These are phyloP conservation scores for Heptranchias perlo DNA, from an alignment of 2,113 vertebrate genomes.

Conservation along the genomic window DNA sequence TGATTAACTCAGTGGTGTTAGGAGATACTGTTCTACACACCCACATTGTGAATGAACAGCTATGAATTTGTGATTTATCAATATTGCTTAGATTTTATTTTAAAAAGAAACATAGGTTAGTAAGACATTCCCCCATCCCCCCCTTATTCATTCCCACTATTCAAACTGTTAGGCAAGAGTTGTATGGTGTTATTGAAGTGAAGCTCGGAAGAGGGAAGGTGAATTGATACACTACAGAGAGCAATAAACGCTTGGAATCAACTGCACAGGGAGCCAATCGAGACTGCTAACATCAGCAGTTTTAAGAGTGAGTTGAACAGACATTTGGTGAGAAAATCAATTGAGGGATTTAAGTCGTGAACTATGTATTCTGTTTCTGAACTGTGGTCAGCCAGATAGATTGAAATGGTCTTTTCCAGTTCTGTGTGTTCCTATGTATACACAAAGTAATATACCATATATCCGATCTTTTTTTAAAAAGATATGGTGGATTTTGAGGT, in stretches of 20 bases:
- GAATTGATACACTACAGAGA: neutral
- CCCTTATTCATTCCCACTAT: too few species aligned
- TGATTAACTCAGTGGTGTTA: too few species aligned
- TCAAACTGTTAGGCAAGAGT: neutral
- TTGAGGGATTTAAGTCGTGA: neutral
- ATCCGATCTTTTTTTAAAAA: neutral
- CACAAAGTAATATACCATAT: neutral
- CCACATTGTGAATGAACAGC: neutral
- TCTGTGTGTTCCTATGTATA: neutral
- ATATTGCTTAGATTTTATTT: slow-evolving; percentile 20
- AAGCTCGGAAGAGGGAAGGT: neutral
- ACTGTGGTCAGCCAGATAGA: neutral
- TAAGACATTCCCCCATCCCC: neutral
- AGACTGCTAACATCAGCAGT: too few species aligned
- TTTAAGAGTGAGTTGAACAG: neutral
- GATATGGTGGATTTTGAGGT: neutral
- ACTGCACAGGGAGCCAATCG: neutral
- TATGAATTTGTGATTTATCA: neutral
- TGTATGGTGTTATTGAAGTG: neutral
- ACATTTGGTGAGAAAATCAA: neutral
- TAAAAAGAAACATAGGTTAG: neutral
- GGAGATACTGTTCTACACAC: neutral
- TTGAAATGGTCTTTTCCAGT: neutral
- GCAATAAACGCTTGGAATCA: neutral
- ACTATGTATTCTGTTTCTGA: neutral